Percentiles rank a stretch among this genome's conserved stretches.
These are phyloP conservation scores for Brachymystax lenok DNA, from an alignment of 2,797 vertebrate genomes.

Conservation along the genomic window DNA sequence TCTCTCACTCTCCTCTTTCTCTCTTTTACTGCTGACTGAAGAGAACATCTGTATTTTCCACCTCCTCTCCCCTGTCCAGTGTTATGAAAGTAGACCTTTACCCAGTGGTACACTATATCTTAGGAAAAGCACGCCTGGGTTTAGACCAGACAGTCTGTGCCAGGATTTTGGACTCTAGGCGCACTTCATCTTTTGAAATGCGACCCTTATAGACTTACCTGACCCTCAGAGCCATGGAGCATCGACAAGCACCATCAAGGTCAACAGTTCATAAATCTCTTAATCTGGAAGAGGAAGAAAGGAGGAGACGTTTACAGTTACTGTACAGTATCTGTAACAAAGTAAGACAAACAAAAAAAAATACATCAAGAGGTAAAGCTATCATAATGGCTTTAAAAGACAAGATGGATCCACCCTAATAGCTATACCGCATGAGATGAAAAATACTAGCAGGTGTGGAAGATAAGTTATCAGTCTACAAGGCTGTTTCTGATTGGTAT, in stretches of 20 bases:
- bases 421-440: conserved; percentile 1
- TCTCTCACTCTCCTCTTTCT: not conserved
- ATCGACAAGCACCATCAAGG: not conserved
- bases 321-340: conserved; percentile 4
- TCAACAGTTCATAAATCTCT: not conserved
- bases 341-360: not conserved
- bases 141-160: not conserved
- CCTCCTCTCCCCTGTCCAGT: conserved; percentile 6
- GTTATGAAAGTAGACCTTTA: conserved; percentile 13
- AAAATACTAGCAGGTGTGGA: conserved; percentile 5
- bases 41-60: conserved; percentile 23
- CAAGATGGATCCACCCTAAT: not conserved
- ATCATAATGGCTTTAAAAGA: not conserved
- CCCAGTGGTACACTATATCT: conserved; percentile 8
- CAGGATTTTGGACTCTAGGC: not conserved
- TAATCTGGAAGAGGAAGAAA: not conserved
- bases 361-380: not conserved
- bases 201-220: not conserved
- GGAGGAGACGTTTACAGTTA: not conserved
- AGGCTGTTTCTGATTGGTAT: not conserved
- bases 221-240: not conserved
- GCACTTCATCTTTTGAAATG: not conserved
- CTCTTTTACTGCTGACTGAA: conserved; percentile 20
- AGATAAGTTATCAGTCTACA: not conserved
- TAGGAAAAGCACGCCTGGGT: conserved; percentile 6